These are phyloP conservation scores for Tetropium fuscum DNA, from an alignment of 2,888 invertebrate species.

Conservation along the genomic window DNA sequence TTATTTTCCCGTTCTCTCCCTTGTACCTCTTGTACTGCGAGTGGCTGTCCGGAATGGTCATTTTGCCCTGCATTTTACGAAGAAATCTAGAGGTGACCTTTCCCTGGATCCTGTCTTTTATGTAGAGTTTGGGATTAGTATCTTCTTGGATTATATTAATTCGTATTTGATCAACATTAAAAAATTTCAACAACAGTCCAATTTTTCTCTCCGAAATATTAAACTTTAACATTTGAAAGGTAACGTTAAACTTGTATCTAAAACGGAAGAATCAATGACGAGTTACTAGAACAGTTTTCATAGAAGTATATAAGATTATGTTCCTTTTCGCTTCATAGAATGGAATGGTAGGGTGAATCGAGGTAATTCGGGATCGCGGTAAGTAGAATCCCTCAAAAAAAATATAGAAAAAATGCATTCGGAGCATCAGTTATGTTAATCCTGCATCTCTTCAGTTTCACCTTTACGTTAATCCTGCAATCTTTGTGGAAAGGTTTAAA, in stretches of 20 bases:
- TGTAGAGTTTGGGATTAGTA: conserved; percentile 42
- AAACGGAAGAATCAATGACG: too few species aligned
- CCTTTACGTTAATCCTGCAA: too few species aligned
- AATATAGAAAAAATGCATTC: too few species aligned
- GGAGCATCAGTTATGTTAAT: too few species aligned
- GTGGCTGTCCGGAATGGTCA: conserved; percentile 41
- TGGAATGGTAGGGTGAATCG: too few species aligned
- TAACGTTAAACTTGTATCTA: conserved; percentile 82
- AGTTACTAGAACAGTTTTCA: too few species aligned
- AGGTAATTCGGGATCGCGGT: too few species aligned
- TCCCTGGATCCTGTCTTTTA: conserved; percentile 44
- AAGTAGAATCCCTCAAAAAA: too few species aligned
- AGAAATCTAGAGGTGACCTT: conserved; percentile 38
- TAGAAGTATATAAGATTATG: too few species aligned
- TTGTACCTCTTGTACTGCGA: conserved; percentile 48
- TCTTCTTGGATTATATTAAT: conserved; percentile 48
- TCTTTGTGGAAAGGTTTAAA: too few species aligned
- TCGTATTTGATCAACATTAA: conserved; percentile 52
- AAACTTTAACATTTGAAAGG: conserved; percentile 77
- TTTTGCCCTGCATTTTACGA: conserved; percentile 44
- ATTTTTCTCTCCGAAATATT: conserved; percentile 82
- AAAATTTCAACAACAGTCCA: conserved; percentile 74
- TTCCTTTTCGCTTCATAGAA: too few species aligned
- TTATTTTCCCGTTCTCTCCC: conserved; percentile 39
- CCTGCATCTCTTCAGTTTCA: too few species aligned